Percentiles rank a stretch among this genome's conserved stretches.
Evolutionary conservation across 2,888 invertebrate genomes (phyloP).

Genomic region (Cephus spinipes): DNA sequence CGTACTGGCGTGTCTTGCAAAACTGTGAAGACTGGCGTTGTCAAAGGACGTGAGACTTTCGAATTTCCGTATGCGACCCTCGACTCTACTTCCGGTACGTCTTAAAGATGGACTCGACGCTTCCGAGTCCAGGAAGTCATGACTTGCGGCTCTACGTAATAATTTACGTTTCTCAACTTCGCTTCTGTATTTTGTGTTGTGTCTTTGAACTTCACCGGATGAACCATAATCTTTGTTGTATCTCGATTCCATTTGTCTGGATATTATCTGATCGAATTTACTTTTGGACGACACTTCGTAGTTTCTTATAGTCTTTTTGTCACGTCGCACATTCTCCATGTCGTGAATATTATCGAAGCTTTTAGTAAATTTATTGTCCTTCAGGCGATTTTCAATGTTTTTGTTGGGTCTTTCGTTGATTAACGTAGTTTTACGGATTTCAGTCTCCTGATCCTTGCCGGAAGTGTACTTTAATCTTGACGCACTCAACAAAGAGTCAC

Average conservation of each 20-base stretch:
- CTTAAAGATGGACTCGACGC: conserved; percentile 46
- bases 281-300: conserved; percentile 23
- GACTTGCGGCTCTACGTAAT: conserved; percentile 56
- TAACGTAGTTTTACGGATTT: background rate
- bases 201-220: conserved; percentile 29
- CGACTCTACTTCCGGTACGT: conserved; percentile 48
- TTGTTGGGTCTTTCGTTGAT: background rate
- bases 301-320: conserved; percentile 31
- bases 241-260: background rate
- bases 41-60: conserved; percentile 61
- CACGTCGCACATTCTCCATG: background rate
- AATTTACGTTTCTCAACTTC: conserved; percentile 55
- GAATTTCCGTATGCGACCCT: conserved; percentile 59
- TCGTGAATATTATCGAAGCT: conserved; percentile 1
- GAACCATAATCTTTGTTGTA: background rate
- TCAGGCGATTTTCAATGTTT: background rate
- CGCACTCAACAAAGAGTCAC: conserved; percentile 78
- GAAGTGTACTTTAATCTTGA: conserved; percentile 66
- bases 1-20: conserved; percentile 29
- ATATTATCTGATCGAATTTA: conserved; percentile 17
- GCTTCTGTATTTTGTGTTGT: conserved; percentile 43
- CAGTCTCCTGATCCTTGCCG: conserved; percentile 13
- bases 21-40: conserved; percentile 46
- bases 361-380: conserved; percentile 5
- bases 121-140: conserved; percentile 54